Evolutionary conservation across 1,140 invertebrate genomes (phyloP), one percentile per base, ranked within the genome.

Genomic region (Leptestheria dahalacensis): DNA sequence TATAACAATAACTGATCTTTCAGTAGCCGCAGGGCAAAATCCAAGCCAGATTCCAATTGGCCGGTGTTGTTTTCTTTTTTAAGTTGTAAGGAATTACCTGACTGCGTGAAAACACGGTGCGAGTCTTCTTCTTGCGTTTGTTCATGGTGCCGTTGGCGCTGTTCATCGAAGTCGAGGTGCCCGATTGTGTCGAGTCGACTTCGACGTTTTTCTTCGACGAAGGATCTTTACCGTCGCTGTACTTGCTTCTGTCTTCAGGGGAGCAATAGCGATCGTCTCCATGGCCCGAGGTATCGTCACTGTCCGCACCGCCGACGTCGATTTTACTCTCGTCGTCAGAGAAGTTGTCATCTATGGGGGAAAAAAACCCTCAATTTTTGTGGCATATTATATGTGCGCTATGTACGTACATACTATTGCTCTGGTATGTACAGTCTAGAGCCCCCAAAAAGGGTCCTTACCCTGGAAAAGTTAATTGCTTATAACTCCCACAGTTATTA

Each of bases 51-150:
- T n/a, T n/a, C n/a, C n/a, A n/a, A n/a, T n/a, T n/a, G n/a, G n/a
- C n/a, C n/a, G n/a, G n/a, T n/a, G n/a, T n/a, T n/a, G n/a, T n/a
- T n/a, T n/a, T n/a, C n/a, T 48, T 21, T 63, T 33, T 24, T 18
- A n/a, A 20, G 21, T 12, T 15, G 25, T 21, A n/a, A 26, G 48
- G 25, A 25, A 3, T 41, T 47, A 64, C 67, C 66, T 82, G 81
- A 67, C 75, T 80, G 48, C 95, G 76, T 0, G 93, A 97, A 75
- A 99, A 98, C 0, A 98, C 95, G 0, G 95, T 99, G 54, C 95
- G 75, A 0, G 94, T 98, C 72, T 99, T 98, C 78, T 99, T 99
- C 78, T 98, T 98, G 51, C 94, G 77, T 70, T 91, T 90, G 52
- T 48, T 56, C 20, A 20, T 48, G 24, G 49, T 28, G 18, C 48